Conservation (phyloP, 1,140 invertebrate species). For the Zaprionus kolodkinae region DNA sequence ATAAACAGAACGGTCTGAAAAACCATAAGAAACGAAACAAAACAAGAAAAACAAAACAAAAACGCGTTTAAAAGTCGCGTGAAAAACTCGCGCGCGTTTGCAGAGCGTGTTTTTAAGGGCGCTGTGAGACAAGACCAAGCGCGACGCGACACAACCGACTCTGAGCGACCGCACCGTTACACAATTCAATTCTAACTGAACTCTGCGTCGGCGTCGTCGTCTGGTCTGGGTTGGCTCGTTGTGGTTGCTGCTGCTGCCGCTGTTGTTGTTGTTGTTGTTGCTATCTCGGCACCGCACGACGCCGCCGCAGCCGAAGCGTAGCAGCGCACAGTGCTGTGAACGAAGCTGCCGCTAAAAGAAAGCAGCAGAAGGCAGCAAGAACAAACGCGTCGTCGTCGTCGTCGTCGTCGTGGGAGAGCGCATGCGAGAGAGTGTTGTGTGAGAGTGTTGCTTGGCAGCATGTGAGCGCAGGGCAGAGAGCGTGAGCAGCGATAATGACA, state of each 20-base stretch:
- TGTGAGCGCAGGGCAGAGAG: neutral
- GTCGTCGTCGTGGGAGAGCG: slow-evolving; percentile 44
- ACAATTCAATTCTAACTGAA: slow-evolving; percentile 77
- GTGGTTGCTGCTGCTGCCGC: slow-evolving; percentile 21
- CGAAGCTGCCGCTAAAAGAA: slow-evolving; percentile 66
- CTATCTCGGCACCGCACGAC: slow-evolving; percentile 25
- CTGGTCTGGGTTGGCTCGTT: slow-evolving; percentile 39
- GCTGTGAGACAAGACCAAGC: slow-evolving; percentile 23
- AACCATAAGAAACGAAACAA: slow-evolving; percentile 8
- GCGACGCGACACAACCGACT: slow-evolving; percentile 22
- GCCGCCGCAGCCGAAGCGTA: slow-evolving; percentile 65
- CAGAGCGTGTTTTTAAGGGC: slow-evolving; percentile 40
- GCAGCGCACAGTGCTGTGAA: slow-evolving; percentile 45
- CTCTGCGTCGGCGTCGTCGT: slow-evolving; percentile 67
- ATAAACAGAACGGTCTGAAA: slow-evolving; percentile 21
- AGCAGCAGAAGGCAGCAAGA: slow-evolving; percentile 30
- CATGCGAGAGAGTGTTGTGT: neutral
- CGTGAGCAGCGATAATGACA: slow-evolving; percentile 60
- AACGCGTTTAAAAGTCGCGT: slow-evolving; percentile 40
- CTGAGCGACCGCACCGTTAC: slow-evolving; percentile 62
- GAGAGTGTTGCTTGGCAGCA: neutral
- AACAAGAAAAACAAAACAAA: slow-evolving; percentile 6
- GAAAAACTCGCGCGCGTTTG: slow-evolving; percentile 52
- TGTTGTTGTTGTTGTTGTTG: slow-evolving; percentile 10
- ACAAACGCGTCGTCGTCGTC: slow-evolving; percentile 17